These are phyloP conservation scores for Nilaparvata lugens DNA, from an alignment of 1,140 invertebrate genomes.

Conservation along the genomic window DNA sequence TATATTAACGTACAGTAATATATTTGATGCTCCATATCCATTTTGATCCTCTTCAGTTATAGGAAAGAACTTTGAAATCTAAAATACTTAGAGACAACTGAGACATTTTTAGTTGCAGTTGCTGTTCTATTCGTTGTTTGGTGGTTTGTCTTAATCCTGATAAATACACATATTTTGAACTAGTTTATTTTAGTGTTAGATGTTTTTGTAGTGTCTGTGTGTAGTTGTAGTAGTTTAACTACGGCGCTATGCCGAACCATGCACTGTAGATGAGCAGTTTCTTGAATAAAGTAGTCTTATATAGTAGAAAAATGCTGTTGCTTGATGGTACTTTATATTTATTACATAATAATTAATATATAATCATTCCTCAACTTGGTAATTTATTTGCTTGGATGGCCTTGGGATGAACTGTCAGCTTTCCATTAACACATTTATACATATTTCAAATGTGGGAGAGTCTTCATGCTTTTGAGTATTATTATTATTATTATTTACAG, in stretches of 20 bases:
- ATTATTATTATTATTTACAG: no score
- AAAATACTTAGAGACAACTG: no score
- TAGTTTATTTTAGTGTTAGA: conserved; percentile 35
- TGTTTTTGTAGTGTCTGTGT: conserved; percentile 37
- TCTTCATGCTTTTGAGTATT: no score
- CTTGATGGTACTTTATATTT: conserved; percentile 27
- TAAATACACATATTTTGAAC: conserved; percentile 28
- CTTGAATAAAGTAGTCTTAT: conserved; percentile 40
- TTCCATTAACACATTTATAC: no score
- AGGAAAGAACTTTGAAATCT: no score
- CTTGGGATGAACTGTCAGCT: neutral
- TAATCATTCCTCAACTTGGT: neutral
- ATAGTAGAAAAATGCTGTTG: conserved; percentile 35
- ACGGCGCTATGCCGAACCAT: conserved; percentile 28
- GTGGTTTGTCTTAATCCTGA: conserved; percentile 11
- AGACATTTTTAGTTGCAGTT: neutral
- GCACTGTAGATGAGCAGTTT: conserved; percentile 36
- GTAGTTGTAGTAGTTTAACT: conserved; percentile 32
- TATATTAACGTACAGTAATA: no score
- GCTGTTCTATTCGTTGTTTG: neutral
- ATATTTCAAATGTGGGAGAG: no score
- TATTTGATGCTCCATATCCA: no score
- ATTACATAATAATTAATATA: neutral
- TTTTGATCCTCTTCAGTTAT: no score
- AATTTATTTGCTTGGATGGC: conserved; percentile 3